phyloP scores from a whole-genome alignment of 2,888 invertebrate genomes.

The Cheilosia soror region DNA sequence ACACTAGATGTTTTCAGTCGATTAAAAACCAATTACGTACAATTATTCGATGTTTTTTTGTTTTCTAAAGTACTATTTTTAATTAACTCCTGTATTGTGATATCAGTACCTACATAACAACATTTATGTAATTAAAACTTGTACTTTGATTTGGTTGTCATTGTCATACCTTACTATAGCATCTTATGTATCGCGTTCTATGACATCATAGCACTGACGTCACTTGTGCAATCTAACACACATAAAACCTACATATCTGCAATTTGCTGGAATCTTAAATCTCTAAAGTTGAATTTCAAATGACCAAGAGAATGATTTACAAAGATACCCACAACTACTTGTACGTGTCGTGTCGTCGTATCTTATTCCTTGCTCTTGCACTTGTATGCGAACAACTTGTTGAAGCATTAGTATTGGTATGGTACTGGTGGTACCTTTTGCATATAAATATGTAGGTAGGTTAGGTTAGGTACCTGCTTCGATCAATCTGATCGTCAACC shows the following conservation, averaged over 20 bases:
- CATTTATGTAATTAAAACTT: conserved; percentile 31
- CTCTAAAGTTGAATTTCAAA: conserved; percentile 39
- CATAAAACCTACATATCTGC: conserved; percentile 1
- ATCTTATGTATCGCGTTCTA: conserved; percentile 3
- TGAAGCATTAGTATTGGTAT: conserved; percentile 30
- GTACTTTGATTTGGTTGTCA: conserved; percentile 14
- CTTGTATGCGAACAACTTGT: not conserved
- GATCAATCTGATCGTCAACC: conserved; percentile 61
- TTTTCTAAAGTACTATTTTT: conserved; percentile 16
- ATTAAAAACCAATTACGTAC: conserved; percentile 66
- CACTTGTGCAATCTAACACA: conserved; percentile 57
- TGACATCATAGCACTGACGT: conserved; percentile 68
- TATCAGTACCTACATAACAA: conserved; percentile 34
- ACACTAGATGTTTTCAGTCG: conserved; percentile 15
- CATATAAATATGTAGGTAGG: not conserved
- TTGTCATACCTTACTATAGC: conserved; percentile 9
- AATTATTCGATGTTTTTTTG: conserved; percentile 19
- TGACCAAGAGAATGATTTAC: conserved; percentile 43
- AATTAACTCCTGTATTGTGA: conserved; percentile 24
- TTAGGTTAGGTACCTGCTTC: conserved; percentile 38
- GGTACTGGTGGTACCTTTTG: conserved; percentile 13
- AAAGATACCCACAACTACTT: conserved; percentile 8
- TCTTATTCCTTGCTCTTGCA: not conserved
- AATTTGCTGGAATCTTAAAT: conserved; percentile 35
- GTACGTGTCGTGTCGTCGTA: too few relatives aligned